Percentiles rank a stretch among this genome's conserved stretches.
These are phyloP conservation scores for Pachyseris speciosa DNA, from an alignment of 64 coral and sea anemone species.

Conservation along the genomic window DNA sequence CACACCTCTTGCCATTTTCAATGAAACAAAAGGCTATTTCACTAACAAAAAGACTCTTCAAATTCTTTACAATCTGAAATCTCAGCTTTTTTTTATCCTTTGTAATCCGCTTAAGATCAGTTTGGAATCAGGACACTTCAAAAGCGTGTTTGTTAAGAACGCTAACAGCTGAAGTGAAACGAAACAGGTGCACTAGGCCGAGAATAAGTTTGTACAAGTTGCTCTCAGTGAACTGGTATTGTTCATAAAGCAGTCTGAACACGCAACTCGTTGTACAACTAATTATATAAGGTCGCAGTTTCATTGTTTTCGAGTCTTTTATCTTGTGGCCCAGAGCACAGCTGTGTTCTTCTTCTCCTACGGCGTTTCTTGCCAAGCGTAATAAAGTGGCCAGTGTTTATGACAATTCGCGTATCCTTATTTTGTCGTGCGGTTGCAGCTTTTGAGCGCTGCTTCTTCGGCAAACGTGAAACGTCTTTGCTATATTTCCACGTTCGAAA, in stretches of 20 bases:
- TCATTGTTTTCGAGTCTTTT: too few species aligned
- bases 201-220: background rate
- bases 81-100: background rate
- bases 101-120: background rate
- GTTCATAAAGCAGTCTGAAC: background rate
- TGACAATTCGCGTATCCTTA: background rate
- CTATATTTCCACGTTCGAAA: background rate
- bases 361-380: background rate
- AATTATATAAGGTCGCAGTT: background rate
- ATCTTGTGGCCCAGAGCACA: background rate
- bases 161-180: background rate
- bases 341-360: background rate
- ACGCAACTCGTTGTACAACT: background rate
- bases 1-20: background rate
- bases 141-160: slow-evolving; percentile 18
- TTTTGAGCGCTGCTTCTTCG: background rate
- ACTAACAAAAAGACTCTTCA: background rate
- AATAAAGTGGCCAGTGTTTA: background rate
- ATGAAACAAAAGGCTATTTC: background rate
- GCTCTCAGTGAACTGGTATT: background rate
- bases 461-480: background rate
- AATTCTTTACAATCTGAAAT: background rate
- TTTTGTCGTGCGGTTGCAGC: background rate
- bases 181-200: background rate
- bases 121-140: background rate